A percentile compares a stretch with the other conserved stretches of the same genome.
Evolutionary conservation across 64 coral and sea anemone species (phyloP).

Genomic region (Hydrozoanthus tunicans): DNA sequence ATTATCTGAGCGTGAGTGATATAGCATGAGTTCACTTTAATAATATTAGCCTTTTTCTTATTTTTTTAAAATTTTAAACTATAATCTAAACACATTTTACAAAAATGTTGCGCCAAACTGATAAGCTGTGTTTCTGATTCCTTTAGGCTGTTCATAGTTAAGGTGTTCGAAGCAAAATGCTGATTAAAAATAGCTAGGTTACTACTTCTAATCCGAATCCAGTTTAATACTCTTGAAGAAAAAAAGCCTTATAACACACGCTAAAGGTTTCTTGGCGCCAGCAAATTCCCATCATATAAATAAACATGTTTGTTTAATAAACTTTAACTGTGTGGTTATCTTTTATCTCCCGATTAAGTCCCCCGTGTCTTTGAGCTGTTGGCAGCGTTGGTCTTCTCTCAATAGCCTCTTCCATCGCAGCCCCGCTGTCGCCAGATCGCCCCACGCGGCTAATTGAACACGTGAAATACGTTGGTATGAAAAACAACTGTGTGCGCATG

Average conservation of each 20-base stretch:
- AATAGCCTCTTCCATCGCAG: not conserved
- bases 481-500: not conserved
- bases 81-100: too few species aligned
- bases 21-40: too few species aligned
- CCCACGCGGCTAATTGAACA: slow-evolving; percentile 13
- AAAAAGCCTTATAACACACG: not conserved
- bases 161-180: too few species aligned
- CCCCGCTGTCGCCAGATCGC: slow-evolving; percentile 3
- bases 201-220: not conserved
- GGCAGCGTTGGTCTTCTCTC: not conserved
- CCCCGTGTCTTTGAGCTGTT: not conserved
- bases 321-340: slow-evolving; percentile 8
- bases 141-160: too few species aligned
- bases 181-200: not conserved
- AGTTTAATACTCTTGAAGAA: not conserved
- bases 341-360: not conserved
- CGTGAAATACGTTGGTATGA: not conserved
- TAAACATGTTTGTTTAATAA: slow-evolving; percentile 12
- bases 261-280: not conserved
- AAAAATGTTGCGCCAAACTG: too few species aligned
- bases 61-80: too few species aligned
- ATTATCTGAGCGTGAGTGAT: too few species aligned
- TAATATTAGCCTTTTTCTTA: too few species aligned
- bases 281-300: not conserved
- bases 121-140: too few species aligned